phyloP scores from a whole-genome alignment of 1,140 invertebrate species.

The Hormaphis cornu region DNA sequence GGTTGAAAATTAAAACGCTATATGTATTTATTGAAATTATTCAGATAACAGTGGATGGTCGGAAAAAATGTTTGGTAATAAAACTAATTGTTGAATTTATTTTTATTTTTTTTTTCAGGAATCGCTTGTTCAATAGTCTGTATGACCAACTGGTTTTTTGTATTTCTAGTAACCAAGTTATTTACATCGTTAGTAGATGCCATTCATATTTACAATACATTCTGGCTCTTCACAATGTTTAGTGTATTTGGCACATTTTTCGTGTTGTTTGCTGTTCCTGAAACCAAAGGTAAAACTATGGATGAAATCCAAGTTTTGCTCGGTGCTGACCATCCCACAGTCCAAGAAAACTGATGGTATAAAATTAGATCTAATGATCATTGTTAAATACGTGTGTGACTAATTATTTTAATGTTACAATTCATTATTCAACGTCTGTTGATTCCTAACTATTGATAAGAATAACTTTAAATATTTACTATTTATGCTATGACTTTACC shows the following conservation, averaged over 20 bases:
- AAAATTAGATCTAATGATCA: too few species aligned
- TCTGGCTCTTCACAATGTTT: conserved; percentile 69
- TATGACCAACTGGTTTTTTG: conserved; percentile 66
- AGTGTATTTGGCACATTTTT: conserved; percentile 61
- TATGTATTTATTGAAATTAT: too few species aligned
- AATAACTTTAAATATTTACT: too few species aligned
- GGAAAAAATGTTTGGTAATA: not conserved
- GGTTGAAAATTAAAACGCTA: too few species aligned
- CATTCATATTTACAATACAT: conserved; percentile 55
- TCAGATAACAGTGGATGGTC: too few species aligned
- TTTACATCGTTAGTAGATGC: conserved; percentile 52
- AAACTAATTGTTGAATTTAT: not conserved
- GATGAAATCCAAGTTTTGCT: conserved; percentile 68
- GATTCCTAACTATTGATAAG: too few species aligned
- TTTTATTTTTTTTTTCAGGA: conserved; percentile 44
- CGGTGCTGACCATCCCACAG: conserved; percentile 36
- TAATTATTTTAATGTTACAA: too few species aligned
- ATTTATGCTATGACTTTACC: too few species aligned
- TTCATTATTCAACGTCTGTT: too few species aligned
- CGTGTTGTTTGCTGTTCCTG: conserved; percentile 68
- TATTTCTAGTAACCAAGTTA: conserved; percentile 71
- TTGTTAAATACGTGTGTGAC: too few species aligned
- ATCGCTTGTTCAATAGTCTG: conserved; percentile 58
- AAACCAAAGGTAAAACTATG: conserved; percentile 81
- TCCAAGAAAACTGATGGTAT: not conserved